Evolutionary conservation across 2,797 vertebrate genomes (phyloP), one percentile per base, ranked within the genome.

Genomic region (Sternotherus odoratus): DNA sequence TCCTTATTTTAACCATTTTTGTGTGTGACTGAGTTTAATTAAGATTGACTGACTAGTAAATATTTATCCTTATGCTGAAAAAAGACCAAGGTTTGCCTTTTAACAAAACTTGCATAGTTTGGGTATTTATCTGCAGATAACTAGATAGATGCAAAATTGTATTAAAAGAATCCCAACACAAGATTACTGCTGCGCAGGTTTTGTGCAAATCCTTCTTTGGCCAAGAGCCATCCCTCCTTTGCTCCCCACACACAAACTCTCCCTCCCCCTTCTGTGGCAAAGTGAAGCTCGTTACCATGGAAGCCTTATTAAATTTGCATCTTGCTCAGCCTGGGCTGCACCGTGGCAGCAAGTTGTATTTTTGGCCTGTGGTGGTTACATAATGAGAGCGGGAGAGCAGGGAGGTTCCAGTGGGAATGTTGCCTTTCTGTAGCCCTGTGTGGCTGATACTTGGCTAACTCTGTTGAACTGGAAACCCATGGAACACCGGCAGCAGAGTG

Each of bases 281-380:
- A 97, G 89, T 96, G 95, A 95, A 95, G 89, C 93, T 93, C 49
- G 98, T 98, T 98, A 95, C 99, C 98, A 99, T 99, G 98, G 99
- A 98, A 99, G 99, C 98, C 98, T 95, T 95, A 97, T 98, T 98
- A 98, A 98, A 98, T 98, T 98, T 98, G 98, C 98, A 97, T 98
- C 98, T 98, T 96, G 93, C 97, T 94, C 95, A 97, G 98, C 97
- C 88, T 93, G 95, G 97, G 97, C 98, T 96, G 96, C 97, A 97
- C 98, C 98, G 97, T 95, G 97, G 98, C 98, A 98, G 98, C 97
- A 96, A 98, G 98, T 98, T 98, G 98, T 99, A 99, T 99, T 99
- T 99, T 99, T 99, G 99, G 99, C 98, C 95, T 74, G 90, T 96
- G 97, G 98, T 97, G 90, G 98, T 99, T 99, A 98, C 96, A 91